A percentile compares a stretch with the other conserved stretches of the same genome.
Conservation (phyloP, 2,797 vertebrate species). For the Sebastes vulpes region DNA sequence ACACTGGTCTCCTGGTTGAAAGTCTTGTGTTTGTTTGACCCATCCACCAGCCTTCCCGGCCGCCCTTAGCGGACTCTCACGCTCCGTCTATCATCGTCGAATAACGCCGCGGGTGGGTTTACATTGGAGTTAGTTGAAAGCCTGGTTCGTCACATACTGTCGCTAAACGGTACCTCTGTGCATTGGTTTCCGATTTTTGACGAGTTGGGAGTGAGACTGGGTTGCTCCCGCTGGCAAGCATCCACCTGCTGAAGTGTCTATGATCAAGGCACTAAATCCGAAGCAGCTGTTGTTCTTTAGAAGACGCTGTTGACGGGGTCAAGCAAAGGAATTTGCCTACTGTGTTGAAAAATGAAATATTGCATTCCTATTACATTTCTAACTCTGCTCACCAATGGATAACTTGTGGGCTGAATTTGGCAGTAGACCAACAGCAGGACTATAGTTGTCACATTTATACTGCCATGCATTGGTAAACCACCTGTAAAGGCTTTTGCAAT, state of each 20-base stretch:
- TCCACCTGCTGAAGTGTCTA: neutral
- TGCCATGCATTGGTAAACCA: neutral
- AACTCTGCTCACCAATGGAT: neutral
- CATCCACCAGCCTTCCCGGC: no score
- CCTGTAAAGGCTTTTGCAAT: slow-evolving; percentile 20
- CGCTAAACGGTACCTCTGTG: no score
- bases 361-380: slow-evolving; percentile 5
- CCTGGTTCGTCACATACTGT: no score
- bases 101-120: no score
- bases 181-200: no score
- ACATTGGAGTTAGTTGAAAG: no score
- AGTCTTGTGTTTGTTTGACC: no score
- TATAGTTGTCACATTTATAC: slow-evolving; percentile 6
- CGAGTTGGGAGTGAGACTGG: no score
- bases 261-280: neutral
- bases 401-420: slow-evolving; percentile 23
- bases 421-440: neutral
- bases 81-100: no score
- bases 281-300: neutral
- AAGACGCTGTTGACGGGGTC: neutral
- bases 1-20: no score
- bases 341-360: neutral
- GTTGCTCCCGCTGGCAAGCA: neutral
- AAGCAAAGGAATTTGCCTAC: neutral
- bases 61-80: no score